Percentiles rank a stretch among this genome's conserved stretches.
Evolutionary conservation across 1,140 invertebrate species (phyloP).

Genomic region (Episyrphus balteatus): DNA sequence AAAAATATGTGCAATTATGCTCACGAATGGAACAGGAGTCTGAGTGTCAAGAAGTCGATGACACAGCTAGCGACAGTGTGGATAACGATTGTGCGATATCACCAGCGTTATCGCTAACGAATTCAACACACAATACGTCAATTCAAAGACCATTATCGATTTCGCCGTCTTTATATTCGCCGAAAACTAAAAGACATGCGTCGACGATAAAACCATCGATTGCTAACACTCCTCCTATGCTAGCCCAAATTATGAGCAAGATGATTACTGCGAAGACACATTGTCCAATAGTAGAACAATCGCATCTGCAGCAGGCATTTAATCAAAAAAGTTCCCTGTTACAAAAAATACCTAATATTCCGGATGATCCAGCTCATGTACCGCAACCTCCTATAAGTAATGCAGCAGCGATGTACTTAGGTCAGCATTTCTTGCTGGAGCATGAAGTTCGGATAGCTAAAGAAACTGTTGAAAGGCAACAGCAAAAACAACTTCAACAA

Average conservation of each 20-base stretch:
- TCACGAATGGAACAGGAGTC: constrained; percentile 71
- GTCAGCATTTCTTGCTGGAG: constrained; percentile 63
- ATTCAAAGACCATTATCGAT: neutral
- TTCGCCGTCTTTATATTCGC: no score
- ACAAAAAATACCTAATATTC: constrained; percentile 45
- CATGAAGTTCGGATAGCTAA: constrained; percentile 60
- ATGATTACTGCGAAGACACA: constrained; percentile 55
- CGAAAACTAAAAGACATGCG: neutral
- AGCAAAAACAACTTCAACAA: constrained; percentile 35
- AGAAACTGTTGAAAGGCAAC: constrained; percentile 44
- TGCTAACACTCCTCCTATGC: constrained; percentile 42
- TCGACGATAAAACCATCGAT: constrained; percentile 5
- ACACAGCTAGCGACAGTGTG: constrained; percentile 52
- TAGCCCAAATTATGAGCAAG: constrained; percentile 58
- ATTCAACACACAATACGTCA: constrained; percentile 6
- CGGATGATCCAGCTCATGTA: constrained; percentile 24
- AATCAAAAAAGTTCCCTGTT: constrained; percentile 43
- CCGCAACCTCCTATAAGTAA: constrained; percentile 48
- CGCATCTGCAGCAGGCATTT: constrained; percentile 43
- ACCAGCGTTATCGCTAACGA: constrained; percentile 36
- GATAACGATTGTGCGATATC: constrained; percentile 40
- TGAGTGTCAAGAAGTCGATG: constrained; percentile 61
- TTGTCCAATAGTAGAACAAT: constrained; percentile 39
- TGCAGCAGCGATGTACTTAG: constrained; percentile 64
- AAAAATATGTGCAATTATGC: constrained; percentile 77